A percentile compares a stretch with the other conserved stretches of the same genome.
phyloP scores from a whole-genome alignment of 2,888 invertebrate species.

The Cyclophora albipunctata region DNA sequence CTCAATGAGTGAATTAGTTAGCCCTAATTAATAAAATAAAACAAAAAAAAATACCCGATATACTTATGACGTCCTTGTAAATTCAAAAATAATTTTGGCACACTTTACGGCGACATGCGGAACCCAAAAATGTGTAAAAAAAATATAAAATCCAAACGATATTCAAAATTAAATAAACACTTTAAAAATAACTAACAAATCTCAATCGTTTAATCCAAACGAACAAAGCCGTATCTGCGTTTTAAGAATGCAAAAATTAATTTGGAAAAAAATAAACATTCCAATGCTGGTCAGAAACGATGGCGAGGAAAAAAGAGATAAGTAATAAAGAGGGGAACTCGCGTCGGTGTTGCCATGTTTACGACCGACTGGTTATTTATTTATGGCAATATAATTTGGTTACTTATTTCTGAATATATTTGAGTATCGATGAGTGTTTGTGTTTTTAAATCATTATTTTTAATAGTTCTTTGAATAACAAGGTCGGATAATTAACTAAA shows the following conservation, averaged over 20 bases:
- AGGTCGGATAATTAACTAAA: too few species aligned
- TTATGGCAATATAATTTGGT: conserved; percentile 29
- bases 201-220: conserved; percentile 44
- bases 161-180: too few species aligned
- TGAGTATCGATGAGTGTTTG: conserved; percentile 20
- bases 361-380: not conserved
- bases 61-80: too few species aligned
- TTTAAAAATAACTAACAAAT: not conserved
- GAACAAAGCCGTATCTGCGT: conserved; percentile 31
- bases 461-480: too few species aligned
- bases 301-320: conserved; percentile 10
- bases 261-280: conserved; percentile 31
- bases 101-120: too few species aligned
- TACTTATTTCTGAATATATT: conserved; percentile 27
- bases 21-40: too few species aligned
- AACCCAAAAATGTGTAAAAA: too few species aligned
- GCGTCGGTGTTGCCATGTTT: conserved; percentile 29
- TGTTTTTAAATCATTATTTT: too few species aligned
- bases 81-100: too few species aligned
- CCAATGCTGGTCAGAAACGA: conserved; percentile 8
- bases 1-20: too few species aligned
- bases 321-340: conserved; percentile 32
- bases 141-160: too few species aligned
- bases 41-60: too few species aligned
- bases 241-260: conserved; percentile 44